Conservation (phyloP, 1,140 invertebrate species). For the Daktulosphaira vitifoliae region DNA sequence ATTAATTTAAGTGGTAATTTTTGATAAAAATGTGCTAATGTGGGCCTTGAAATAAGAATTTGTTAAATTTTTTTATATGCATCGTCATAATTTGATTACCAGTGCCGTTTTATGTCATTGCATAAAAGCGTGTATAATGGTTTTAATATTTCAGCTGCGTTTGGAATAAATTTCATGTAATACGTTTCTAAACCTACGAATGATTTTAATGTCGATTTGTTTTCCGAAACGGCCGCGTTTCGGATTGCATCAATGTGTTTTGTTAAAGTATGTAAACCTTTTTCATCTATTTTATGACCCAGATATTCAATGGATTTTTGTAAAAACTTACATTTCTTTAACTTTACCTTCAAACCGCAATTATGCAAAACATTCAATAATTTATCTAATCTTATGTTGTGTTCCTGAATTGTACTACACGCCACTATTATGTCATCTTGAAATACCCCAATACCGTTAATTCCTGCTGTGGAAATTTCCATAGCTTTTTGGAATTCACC, state of each 20-base stretch:
- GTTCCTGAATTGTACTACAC: slow-evolving; percentile 9
- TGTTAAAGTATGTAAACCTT: slow-evolving; percentile 41
- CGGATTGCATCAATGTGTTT: slow-evolving; percentile 43
- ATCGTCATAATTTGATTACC: slow-evolving; percentile 30
- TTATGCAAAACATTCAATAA: too few species aligned
- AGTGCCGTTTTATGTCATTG: slow-evolving; percentile 36
- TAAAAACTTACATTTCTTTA: neutral
- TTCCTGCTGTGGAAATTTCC: too few species aligned
- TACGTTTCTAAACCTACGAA: slow-evolving; percentile 42
- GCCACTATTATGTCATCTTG: too few species aligned
- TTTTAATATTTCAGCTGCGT: slow-evolving; percentile 36
- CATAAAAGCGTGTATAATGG: slow-evolving; percentile 39
- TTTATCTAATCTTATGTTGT: neutral
- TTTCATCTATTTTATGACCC: slow-evolving; percentile 40
- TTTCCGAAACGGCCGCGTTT: slow-evolving; percentile 40
- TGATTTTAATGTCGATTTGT: slow-evolving; percentile 41
- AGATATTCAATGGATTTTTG: slow-evolving; percentile 38
- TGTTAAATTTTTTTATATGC: slow-evolving; percentile 33
- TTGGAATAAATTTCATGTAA: slow-evolving; percentile 42
- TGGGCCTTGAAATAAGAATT: slow-evolving; percentile 6
- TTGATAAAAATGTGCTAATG: slow-evolving; percentile 36
- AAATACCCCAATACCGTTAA: too few species aligned
- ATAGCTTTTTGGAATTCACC: too few species aligned
- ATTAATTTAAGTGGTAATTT: slow-evolving; percentile 34
- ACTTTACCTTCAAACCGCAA: neutral